These are phyloP conservation scores for Calephelis perditalis DNA, from an alignment of 2,888 invertebrate genomes.

Conservation along the genomic window DNA sequence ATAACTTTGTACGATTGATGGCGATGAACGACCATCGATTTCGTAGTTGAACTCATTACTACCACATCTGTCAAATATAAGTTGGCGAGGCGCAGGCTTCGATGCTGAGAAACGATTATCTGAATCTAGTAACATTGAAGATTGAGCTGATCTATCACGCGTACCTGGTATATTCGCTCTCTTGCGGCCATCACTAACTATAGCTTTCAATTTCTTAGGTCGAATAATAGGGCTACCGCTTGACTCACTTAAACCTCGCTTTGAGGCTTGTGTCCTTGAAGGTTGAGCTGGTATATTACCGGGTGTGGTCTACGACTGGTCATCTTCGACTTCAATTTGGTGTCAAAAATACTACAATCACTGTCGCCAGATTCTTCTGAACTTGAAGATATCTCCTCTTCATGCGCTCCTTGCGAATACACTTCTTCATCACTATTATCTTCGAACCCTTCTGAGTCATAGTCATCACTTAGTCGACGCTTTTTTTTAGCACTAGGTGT, in stretches of 20 bases:
- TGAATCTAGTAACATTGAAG: conserved; percentile 7
- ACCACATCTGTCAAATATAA: conserved; percentile 7
- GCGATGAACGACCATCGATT: neutral
- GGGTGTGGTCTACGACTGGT: conserved; percentile 25
- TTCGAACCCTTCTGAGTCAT: conserved; percentile 22
- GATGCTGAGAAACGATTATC: conserved; percentile 15
- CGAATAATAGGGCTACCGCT: conserved; percentile 22
- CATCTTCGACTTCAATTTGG: conserved; percentile 23
- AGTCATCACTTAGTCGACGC: conserved; percentile 27
- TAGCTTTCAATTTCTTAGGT: conserved; percentile 20
- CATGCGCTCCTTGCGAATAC: conserved; percentile 7
- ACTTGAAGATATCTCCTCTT: conserved; percentile 23
- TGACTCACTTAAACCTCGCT: conserved; percentile 25
- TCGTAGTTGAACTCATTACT: conserved; percentile 1
- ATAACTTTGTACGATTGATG: neutral
- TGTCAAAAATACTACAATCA: conserved; percentile 25
- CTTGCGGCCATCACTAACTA: conserved; percentile 21
- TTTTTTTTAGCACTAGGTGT: conserved; percentile 26
- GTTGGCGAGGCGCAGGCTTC: conserved; percentile 17
- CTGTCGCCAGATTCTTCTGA: conserved; percentile 24
- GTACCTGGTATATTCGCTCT: conserved; percentile 18
- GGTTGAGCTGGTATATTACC: conserved; percentile 24
- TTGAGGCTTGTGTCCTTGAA: conserved; percentile 25
- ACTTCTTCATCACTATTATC: conserved; percentile 22
- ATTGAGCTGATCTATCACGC: conserved; percentile 17